These are phyloP conservation scores for Stegodyphus mimosarum DNA, from an alignment of 1,140 invertebrate genomes.

Conservation along the genomic window DNA sequence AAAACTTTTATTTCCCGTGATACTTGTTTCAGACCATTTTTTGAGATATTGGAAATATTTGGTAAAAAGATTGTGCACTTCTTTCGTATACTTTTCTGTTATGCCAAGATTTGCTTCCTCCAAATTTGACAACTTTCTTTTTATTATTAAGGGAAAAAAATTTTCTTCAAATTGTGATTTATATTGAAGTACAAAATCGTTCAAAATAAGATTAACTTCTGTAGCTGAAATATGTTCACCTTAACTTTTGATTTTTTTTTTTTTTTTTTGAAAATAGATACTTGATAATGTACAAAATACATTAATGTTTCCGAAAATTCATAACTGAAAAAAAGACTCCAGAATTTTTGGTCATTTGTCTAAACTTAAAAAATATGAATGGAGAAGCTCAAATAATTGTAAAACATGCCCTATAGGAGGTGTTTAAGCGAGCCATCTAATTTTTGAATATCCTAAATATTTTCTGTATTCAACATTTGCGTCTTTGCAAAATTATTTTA, in stretches of 20 bases:
- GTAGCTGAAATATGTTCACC: neutral
- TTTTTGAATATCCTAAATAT: neutral
- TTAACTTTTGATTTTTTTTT: conserved; percentile 11
- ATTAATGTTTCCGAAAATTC: conserved; percentile 14
- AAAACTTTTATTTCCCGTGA: no score
- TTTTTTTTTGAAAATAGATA: conserved; percentile 12
- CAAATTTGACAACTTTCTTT: neutral
- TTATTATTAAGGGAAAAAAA: neutral
- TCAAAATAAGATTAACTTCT: conserved; percentile 22
- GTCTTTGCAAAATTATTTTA: neutral
- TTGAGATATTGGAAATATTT: no score
- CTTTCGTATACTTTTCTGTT: no score
- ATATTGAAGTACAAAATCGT: conserved; percentile 8
- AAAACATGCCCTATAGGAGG: neutral
- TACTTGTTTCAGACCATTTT: no score
- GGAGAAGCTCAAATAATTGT: conserved; percentile 14
- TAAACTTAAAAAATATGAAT: conserved; percentile 28
- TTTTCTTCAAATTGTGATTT: conserved; percentile 20
- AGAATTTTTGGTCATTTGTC: conserved; percentile 9
- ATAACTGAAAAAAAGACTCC: neutral
- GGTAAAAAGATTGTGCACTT: no score
- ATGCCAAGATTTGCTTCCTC: neutral
- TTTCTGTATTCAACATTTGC: conserved; percentile 28
- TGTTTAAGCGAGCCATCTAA: conserved; percentile 10
- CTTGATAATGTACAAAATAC: conserved; percentile 23